Evolutionary conservation across 2,797 vertebrate genomes (phyloP).

Genomic region (Lophotriccus pileatus): DNA sequence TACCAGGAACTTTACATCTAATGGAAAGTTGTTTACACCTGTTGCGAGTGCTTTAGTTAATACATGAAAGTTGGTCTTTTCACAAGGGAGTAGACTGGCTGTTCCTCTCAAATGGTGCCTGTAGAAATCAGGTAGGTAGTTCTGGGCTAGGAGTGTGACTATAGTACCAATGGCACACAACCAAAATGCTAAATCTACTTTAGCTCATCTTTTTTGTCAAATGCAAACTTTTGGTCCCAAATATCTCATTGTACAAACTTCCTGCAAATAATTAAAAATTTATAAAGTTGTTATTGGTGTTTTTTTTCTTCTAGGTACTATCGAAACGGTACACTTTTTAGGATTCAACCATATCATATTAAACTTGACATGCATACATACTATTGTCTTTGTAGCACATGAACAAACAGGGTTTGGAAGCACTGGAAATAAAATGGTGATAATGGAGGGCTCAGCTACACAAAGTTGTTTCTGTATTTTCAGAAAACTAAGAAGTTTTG

Average conservation of each 20-base stretch:
- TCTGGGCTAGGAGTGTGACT: not conserved
- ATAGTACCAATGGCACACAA: not conserved
- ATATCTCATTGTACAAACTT: not conserved
- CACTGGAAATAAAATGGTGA: not conserved
- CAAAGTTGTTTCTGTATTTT: not conserved
- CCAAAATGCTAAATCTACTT: not conserved
- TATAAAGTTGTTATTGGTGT: not conserved
- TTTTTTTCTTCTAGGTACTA: not conserved
- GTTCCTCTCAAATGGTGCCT: not conserved
- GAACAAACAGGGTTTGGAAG: not conserved
- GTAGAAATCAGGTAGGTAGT: not conserved
- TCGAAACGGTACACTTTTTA: not conserved
- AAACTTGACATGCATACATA: not conserved
- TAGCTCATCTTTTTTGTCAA: not conserved
- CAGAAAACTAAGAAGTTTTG: not conserved
- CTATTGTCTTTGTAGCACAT: not conserved
- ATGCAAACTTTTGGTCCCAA: not conserved
- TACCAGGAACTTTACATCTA: constrained; percentile 37
- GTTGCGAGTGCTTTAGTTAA: not conserved
- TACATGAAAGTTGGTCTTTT: not conserved
- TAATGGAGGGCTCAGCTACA: not conserved
- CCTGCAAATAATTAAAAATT: not conserved
- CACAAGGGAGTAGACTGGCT: not conserved
- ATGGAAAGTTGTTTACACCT: constrained; percentile 63
- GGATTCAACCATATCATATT: not conserved